These are phyloP conservation scores for Mystacides longicornis DNA, from an alignment of 2,888 invertebrate genomes.

Conservation along the genomic window DNA sequence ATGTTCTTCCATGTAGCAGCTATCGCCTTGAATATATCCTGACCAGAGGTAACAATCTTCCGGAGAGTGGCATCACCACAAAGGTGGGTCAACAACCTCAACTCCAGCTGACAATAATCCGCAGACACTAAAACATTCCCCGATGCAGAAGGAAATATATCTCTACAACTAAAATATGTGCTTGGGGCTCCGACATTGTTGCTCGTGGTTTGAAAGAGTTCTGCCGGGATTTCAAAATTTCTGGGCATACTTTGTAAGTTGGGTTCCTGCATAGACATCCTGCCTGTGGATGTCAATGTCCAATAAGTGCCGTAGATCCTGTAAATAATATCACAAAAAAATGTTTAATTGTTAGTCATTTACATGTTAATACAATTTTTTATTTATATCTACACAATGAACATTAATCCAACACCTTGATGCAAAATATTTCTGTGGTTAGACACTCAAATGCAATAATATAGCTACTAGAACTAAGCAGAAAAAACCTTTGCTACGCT, in stretches of 20 bases:
- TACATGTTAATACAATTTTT: no score
- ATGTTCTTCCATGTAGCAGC: slow-evolving; percentile 79
- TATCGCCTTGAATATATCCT: slow-evolving; percentile 78
- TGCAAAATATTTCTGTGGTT: no score
- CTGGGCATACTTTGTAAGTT: slow-evolving; percentile 89
- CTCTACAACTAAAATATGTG: slow-evolving; percentile 54
- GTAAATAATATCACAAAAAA: no score
- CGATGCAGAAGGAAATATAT: slow-evolving; percentile 56
- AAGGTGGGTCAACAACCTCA: slow-evolving; percentile 87
- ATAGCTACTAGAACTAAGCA: no score
- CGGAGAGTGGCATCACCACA: slow-evolving; percentile 67
- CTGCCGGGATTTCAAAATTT: slow-evolving; percentile 60
- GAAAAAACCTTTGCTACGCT: no score
- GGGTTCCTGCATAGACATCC: slow-evolving; percentile 88
- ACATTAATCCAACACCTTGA: no score
- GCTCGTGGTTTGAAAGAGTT: slow-evolving; percentile 32
- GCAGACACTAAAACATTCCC: slow-evolving; percentile 72
- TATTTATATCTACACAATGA: no score
- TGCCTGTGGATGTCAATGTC: slow-evolving; percentile 66
- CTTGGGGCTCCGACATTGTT: slow-evolving; percentile 28
- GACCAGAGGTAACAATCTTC: slow-evolving; percentile 55
- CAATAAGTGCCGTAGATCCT: slow-evolving; percentile 63
- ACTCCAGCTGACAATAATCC: slow-evolving; percentile 94
- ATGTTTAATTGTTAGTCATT: no score
- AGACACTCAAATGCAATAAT: no score